A percentile compares a stretch with the other conserved stretches of the same genome.
phyloP scores from a whole-genome alignment of 30 jellyfish, hydroid and myxozoan genomes.

The Aurelia coerulea region DNA sequence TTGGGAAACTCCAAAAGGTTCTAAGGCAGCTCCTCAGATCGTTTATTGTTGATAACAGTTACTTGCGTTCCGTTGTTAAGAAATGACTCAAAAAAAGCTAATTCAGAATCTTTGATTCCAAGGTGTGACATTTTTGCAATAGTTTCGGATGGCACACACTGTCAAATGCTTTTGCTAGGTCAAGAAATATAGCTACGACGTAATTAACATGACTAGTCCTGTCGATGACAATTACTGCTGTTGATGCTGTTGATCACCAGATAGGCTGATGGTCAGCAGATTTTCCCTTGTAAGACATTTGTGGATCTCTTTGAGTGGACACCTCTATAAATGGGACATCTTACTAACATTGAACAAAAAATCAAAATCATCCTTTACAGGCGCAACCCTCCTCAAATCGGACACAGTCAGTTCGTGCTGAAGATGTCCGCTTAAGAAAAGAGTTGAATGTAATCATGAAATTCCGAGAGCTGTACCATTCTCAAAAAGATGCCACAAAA shows the following conservation, averaged over 20 bases:
- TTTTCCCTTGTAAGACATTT: too few species aligned
- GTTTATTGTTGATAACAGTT: constrained; percentile 14
- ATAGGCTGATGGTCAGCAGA: too few species aligned
- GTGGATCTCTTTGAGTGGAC: too few species aligned
- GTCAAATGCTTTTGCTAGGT: constrained; percentile 48
- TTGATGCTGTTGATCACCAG: not conserved
- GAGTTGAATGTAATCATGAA: too few species aligned
- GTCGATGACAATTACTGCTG: constrained; percentile 4
- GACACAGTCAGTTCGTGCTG: too few species aligned
- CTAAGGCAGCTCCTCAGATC: constrained; percentile 29
- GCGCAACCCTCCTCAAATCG: too few species aligned
- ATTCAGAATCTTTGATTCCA: constrained; percentile 14
- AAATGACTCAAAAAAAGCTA: not conserved
- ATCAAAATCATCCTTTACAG: too few species aligned
- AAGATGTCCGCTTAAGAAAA: too few species aligned
- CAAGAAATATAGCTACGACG: constrained; percentile 39
- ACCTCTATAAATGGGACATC: too few species aligned
- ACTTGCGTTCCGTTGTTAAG: constrained; percentile 28
- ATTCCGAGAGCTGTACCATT: too few species aligned
- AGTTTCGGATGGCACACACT: constrained; percentile 22
- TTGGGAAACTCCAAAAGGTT: constrained; percentile 30
- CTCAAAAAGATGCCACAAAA: too few species aligned
- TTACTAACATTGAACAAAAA: too few species aligned
- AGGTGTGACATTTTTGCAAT: not conserved
- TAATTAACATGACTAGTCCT: not conserved